Base-by-base conservation (phyloP, 2,797 vertebrate species). In the Coranthus polyacanthus region DNA sequence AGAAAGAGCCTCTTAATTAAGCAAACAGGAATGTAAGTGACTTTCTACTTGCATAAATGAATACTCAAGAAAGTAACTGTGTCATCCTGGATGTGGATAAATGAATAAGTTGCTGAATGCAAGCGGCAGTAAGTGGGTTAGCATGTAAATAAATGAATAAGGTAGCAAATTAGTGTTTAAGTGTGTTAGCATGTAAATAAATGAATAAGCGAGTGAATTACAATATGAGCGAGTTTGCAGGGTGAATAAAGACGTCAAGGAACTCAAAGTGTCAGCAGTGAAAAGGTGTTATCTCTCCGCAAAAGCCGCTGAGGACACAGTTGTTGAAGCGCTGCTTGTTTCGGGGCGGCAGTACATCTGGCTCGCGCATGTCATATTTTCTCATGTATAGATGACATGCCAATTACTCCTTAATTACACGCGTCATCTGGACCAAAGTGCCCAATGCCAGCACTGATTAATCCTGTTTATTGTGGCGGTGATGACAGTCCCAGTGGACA, bases 361-460 rank as follows among this genome's bases (percentile, higher is more conserved):
- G 78, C 80, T 81, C 57, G 45, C 13, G 63, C 83, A 75, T 87
- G 91, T 93, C 92, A 92, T 94, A 90, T 92, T 93, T 94, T 88
- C 88, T 92, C 88, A 88, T 94, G 92, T 94, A 93, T 90, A 89
- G 93, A 93, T 94, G 92, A 94, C 93, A 93, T 92, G 92, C 90
- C 92, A 94, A 94, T 94, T 94, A 94, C 89, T 92, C 88, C 91
- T 90, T 93, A 94, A 95, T 94, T 94, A 93, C 90, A 89, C 88
- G 89, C 92, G 89, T 94, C 93, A 94, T 94, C 92, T 93, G 94
- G 93, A 93, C 92, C 88, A 90, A 88, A 92, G 90, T 86, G 91
- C 60, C 88, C 86, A 89, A 79, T 68, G 92, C 91, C 90, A 87
- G 85, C 50, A 62, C 83, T 92, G 92, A 94, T 94, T 94, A 94